phyloP scores from a whole-genome alignment of 2,797 vertebrate species.

The Falco novaeseelandiae region DNA sequence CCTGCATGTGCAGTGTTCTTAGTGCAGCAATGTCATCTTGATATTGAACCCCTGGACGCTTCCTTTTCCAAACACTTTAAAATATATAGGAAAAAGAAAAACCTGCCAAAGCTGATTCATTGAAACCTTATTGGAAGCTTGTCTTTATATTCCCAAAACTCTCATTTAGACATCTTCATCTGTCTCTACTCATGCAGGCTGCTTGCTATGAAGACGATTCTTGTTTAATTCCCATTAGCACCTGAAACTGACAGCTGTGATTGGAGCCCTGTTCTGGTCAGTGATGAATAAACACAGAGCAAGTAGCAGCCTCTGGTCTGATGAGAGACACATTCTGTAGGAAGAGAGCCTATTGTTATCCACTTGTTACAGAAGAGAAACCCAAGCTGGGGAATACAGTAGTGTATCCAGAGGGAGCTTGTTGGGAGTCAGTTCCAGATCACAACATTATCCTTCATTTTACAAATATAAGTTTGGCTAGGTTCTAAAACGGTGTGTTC shows the following conservation, averaged over 20 bases:
- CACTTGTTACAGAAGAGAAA: not conserved
- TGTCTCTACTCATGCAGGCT: not conserved
- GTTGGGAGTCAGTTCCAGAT: not conserved
- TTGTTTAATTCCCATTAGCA: not conserved
- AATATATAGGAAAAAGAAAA: not conserved
- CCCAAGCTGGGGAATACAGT: not conserved
- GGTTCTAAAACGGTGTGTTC: not conserved
- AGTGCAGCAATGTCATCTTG: constrained; percentile 20
- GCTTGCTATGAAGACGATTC: not conserved
- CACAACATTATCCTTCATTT: not conserved
- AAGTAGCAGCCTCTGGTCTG: not conserved
- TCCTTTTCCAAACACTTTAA: constrained; percentile 18
- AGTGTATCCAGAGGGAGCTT: not conserved
- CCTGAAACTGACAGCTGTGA: not conserved
- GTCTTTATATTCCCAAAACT: not conserved
- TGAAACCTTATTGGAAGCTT: not conserved
- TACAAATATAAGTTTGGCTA: not conserved
- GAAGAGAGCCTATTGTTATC: not conserved
- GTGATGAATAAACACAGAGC: not conserved
- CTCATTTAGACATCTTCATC: not conserved
- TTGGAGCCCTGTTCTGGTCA: not conserved
- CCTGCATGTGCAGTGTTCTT: not conserved
- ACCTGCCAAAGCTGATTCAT: not conserved
- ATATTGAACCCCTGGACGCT: not conserved
- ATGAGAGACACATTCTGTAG: not conserved